Conservation (phyloP, 2,888 invertebrate species). For the Corbicula japonica region DNA sequence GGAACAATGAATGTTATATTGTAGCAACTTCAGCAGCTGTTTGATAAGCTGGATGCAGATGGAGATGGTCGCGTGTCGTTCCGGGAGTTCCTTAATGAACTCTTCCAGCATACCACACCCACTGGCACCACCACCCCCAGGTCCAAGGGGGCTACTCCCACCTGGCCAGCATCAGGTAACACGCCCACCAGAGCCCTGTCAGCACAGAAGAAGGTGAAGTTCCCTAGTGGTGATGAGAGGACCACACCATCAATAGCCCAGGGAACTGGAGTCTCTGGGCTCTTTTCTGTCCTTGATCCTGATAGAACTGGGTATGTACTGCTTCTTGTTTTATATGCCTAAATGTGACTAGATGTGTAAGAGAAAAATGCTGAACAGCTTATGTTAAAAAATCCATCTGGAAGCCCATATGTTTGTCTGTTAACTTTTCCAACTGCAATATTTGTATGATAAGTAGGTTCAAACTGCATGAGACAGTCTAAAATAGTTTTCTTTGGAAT, state of each 20-base stretch:
- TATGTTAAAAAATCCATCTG: too few species aligned
- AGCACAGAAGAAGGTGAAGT: conserved; percentile 72
- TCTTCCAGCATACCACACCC: conserved; percentile 88
- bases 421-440: too few species aligned
- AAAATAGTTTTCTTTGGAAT: too few species aligned
- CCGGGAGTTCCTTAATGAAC: conserved; percentile 89
- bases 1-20: conserved; percentile 3
- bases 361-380: too few species aligned
- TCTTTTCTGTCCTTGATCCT: conserved; percentile 84
- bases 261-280: conserved; percentile 78
- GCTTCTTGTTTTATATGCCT: not conserved
- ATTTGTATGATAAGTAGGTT: too few species aligned
- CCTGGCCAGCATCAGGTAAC: too few species aligned
- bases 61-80: conserved; percentile 90
- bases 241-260: conserved; percentile 75
- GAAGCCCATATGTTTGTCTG: too few species aligned
- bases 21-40: conserved; percentile 89
- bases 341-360: too few species aligned
- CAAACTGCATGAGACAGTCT: too few species aligned
- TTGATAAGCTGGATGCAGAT: conserved; percentile 90
- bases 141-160: conserved; percentile 52
- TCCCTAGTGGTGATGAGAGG: conserved; percentile 64
- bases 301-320: conserved; percentile 83
- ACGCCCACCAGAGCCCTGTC: conserved; percentile 69
- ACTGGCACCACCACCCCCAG: conserved; percentile 46